Base-by-base conservation (phyloP, 2,113 vertebrate genomes). In the Microtus montanus region DNA sequence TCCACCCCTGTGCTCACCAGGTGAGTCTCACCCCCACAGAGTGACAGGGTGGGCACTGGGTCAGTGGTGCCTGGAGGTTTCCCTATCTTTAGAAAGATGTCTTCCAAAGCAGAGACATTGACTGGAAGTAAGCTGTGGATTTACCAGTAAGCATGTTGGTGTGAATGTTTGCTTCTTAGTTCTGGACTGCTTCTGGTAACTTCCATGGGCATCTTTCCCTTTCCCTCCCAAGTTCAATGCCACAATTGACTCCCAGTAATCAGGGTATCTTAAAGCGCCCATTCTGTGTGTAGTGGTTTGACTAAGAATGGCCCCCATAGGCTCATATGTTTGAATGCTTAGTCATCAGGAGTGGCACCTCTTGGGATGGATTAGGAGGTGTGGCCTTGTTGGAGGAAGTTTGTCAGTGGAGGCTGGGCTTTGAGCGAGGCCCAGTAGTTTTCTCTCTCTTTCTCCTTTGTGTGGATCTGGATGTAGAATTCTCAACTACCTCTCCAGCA, bases 101-200 rank as follows among this genome's bases (percentile, higher is more conserved):
- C 80, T 75, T 38, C 63, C 58, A 35, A 88, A 91, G 71, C 28
- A 93, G 6, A 64, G 19, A 22, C 33, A 64, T 64, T 82, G 68
- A 63, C 11, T 89, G 52, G 82, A 86, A 87, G 8, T 68, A 77
- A 91, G 13, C 47, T 64, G 26, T 68, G 41, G 58, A 63, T 5
- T 92, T n/a, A 41, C 47, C 47, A 38, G 33, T 84, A 92, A 44
- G 70, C 87, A 64, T 90, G 30, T 71, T 91, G 38, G 30, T 87
- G 61, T 71, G 54, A 64, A 58, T 38, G 49, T 73, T 88, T 94
- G 63, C 28, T 79, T 92, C 74, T 92, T 17, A 63, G 20, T 77
- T 91, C 89, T 73, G n/a, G 7, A 73, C 12, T 63, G 19, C 24
- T 92, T 78, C 9, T 94, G 91, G 38, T 94, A 79, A 92, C 52